Evolutionary conservation across 35 echinoderm and acorn worm species (phyloP).

Genomic region (Patiria miniata): DNA sequence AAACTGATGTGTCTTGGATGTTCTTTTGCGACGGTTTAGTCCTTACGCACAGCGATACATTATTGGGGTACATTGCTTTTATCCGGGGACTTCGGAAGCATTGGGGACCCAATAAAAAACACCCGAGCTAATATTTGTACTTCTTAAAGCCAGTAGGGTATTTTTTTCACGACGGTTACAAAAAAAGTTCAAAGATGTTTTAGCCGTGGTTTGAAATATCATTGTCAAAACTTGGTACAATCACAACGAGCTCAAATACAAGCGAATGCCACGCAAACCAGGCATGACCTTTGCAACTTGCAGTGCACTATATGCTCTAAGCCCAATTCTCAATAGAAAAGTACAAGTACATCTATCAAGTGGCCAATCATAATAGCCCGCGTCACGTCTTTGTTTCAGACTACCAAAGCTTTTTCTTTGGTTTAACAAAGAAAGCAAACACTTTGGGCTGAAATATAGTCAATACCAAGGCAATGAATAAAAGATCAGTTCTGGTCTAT

Average conservation of each 20-base stretch:
- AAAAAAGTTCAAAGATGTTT: too few relatives aligned
- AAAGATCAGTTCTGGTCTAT: slow-evolving; percentile 8
- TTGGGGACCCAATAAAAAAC: too few relatives aligned
- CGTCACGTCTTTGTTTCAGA: slow-evolving; percentile 21
- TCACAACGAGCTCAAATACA: not conserved
- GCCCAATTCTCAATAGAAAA: slow-evolving; percentile 8
- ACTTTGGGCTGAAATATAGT: not conserved
- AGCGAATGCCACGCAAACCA: not conserved
- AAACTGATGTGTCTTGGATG: too few relatives aligned
- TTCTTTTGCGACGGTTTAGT: too few relatives aligned
- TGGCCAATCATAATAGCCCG: not conserved
- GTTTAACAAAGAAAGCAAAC: slow-evolving; percentile 31
- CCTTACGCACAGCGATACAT: too few relatives aligned
- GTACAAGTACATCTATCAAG: slow-evolving; percentile 23
- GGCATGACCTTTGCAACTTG: not conserved
- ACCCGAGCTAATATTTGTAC: too few relatives aligned
- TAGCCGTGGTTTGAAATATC: not conserved
- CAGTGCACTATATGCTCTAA: not conserved
- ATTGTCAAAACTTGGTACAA: not conserved
- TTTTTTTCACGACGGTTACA: too few relatives aligned
- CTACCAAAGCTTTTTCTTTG: not conserved
- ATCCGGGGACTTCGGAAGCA: too few relatives aligned
- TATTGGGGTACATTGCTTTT: too few relatives aligned
- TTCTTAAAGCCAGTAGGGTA: too few relatives aligned
- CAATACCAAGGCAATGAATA: not conserved